Conservation (phyloP, 2,888 invertebrate species). For the Eutolmus rufibarbis region DNA sequence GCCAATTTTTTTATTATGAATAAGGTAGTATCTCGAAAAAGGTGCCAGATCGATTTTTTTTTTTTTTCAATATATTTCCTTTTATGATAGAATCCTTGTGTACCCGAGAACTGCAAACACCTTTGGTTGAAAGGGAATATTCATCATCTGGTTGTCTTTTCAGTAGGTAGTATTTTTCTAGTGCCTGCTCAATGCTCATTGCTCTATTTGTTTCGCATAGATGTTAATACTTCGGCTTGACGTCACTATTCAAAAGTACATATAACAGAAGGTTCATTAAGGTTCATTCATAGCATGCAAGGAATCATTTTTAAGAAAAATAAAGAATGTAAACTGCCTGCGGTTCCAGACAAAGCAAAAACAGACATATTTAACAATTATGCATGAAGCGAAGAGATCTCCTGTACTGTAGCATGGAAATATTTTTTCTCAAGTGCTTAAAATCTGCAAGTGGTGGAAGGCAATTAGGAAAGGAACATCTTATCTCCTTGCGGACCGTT, state of each 20-base stretch:
- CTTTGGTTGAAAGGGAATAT: not conserved
- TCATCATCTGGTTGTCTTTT: no score
- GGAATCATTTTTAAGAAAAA: not conserved
- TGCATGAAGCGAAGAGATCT: not conserved
- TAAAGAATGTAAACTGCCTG: not conserved
- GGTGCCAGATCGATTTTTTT: no score
- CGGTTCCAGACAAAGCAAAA: not conserved
- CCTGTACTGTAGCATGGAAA: not conserved
- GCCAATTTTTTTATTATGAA: no score
- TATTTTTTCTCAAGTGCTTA: not conserved
- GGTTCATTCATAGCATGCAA: not conserved
- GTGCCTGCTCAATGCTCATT: not conserved
- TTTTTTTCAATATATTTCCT: not conserved
- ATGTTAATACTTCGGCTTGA: not conserved
- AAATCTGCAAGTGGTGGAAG: not conserved
- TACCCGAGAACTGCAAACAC: not conserved
- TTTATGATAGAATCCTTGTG: not conserved
- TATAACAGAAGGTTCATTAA: not conserved
- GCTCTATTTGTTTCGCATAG: not conserved
- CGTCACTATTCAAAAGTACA: not conserved
- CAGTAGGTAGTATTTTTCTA: no score
- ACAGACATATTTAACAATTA: not conserved
- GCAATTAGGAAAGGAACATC: not conserved
- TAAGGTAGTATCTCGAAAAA: no score
- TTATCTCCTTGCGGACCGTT: not conserved